Evolutionary conservation across 2,888 invertebrate genomes (phyloP).

Genomic region (Drosophila kambysellisi): DNA sequence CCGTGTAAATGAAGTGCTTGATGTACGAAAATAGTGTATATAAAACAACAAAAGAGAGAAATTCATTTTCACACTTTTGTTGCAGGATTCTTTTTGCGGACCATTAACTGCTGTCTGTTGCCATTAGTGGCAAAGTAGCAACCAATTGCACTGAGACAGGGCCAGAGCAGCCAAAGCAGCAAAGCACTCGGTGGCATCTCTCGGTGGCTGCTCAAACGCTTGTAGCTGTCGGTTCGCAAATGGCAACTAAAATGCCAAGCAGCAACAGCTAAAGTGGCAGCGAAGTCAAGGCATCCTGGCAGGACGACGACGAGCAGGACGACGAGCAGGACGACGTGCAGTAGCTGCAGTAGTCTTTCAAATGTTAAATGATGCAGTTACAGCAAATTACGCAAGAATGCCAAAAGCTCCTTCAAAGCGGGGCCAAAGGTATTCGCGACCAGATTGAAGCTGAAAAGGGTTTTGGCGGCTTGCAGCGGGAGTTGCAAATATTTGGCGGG

Average conservation of each 20-base stretch:
- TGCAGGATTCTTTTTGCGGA: slow-evolving; percentile 54
- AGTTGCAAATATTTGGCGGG: slow-evolving; percentile 63
- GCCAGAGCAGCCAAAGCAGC: slow-evolving; percentile 53
- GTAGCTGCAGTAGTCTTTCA: slow-evolving; percentile 60
- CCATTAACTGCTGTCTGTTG: slow-evolving; percentile 76
- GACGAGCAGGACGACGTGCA: slow-evolving; percentile 4
- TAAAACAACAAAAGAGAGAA: slow-evolving; percentile 15
- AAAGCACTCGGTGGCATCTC: slow-evolving; percentile 47
- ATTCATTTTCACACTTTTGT: slow-evolving; percentile 62
- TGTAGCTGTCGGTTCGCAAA: slow-evolving; percentile 58
- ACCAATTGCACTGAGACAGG: slow-evolving; percentile 53
- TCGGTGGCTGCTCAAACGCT: slow-evolving; percentile 41
- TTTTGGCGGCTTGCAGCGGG: slow-evolving; percentile 3
- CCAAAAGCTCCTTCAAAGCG: slow-evolving; percentile 47
- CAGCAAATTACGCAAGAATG: slow-evolving; percentile 70
- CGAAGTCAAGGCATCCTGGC: slow-evolving; percentile 27
- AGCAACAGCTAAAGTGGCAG: slow-evolving; percentile 30
- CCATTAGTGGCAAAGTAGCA: slow-evolving; percentile 71
- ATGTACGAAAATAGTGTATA: slow-evolving; percentile 9
- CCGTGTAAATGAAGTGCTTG: slow-evolving; percentile 7
- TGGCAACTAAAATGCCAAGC: slow-evolving; percentile 68
- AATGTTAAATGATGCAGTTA: slow-evolving; percentile 76
- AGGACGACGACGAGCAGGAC: not conserved
- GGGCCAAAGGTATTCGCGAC: slow-evolving; percentile 49
- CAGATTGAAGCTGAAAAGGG: slow-evolving; percentile 51